Base-by-base conservation (phyloP, 1,140 invertebrate genomes). In the Berghia stephanieae region DNA sequence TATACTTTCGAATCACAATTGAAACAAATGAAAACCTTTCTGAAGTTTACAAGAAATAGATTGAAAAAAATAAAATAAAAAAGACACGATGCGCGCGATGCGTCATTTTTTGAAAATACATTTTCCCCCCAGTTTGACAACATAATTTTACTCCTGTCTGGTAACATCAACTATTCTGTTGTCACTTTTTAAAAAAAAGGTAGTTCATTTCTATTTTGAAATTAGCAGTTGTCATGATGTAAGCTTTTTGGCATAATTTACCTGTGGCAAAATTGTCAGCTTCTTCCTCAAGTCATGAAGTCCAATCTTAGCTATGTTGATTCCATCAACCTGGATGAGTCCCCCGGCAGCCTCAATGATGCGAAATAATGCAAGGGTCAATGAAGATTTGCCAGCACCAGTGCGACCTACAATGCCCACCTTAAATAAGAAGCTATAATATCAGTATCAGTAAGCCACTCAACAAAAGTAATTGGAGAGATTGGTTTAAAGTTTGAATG, bases 311-410 rank as follows among this genome's bases (percentile, higher is more conserved):
- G 69, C 78, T 2, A 83, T 83, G 57, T 86, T 71, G 0, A 85
- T 60, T 38, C 75, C 80, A 78, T 87, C 85, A 69, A 87, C 85
- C 0, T 52, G 57, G 13, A 87, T 77, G 3, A 72, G 75, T n/a
- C 85, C 84, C 60, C 93, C 92, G 60, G 93, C 92, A 3, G 94
- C 91, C 81, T 93, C 93, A 16, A 91, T 90, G 72, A 97, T 83
- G 71, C 95, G 91, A 83, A 97, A 97, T 0, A 97, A 85, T 0
- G 95, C 93, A 38, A 93, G 90, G 69, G 96, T 85, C 24, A 90
- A 78, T 3, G 89, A 89, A 52, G 84, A 88, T 79, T 90, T 90
- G 3, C 90, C 89, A 31, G 88, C 89, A 18, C 88, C 88, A 52
- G 90, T 91, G 80, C 94, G 87, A 34, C 92, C 92, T 18, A 93